These are phyloP conservation scores for Margaritifera margaritifera DNA, from an alignment of 2,888 invertebrate genomes.

Conservation along the genomic window DNA sequence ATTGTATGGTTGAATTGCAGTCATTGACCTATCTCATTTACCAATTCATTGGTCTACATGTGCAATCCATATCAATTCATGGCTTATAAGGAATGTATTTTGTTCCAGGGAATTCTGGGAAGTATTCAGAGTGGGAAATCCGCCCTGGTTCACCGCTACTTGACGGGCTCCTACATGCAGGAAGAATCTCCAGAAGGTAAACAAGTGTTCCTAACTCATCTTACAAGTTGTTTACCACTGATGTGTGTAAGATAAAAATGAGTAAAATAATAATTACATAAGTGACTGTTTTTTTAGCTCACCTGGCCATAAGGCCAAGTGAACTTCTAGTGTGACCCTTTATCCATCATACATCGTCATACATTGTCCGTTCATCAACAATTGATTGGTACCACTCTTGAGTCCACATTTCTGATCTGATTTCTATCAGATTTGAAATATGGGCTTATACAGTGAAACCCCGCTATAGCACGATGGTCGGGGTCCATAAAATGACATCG, in stretches of 20 bases:
- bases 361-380: too few relatives aligned
- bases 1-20: not conserved
- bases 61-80: too few relatives aligned
- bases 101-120: constrained; percentile 88
- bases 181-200: constrained; percentile 96
- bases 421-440: too few relatives aligned
- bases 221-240: not conserved
- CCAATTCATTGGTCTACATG: too few relatives aligned
- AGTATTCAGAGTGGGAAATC: constrained; percentile 97
- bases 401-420: too few relatives aligned
- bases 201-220: not conserved
- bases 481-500: too few relatives aligned
- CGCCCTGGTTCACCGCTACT: constrained; percentile 96
- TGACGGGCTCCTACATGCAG: constrained; percentile 98
- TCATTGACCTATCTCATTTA: too few relatives aligned
- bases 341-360: too few relatives aligned
- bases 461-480: too few relatives aligned
- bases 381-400: too few relatives aligned
- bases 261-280: not conserved
- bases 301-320: not conserved
- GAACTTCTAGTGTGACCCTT: too few relatives aligned
- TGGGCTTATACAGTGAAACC: too few relatives aligned
- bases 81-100: not conserved
- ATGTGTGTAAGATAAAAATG: constrained; percentile 1
- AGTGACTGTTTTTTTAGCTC: not conserved